A percentile compares a stretch with the other conserved stretches of the same genome.
These are phyloP conservation scores for Drosophila lutescens DNA, from an alignment of 2,888 invertebrate genomes.

Conservation along the genomic window DNA sequence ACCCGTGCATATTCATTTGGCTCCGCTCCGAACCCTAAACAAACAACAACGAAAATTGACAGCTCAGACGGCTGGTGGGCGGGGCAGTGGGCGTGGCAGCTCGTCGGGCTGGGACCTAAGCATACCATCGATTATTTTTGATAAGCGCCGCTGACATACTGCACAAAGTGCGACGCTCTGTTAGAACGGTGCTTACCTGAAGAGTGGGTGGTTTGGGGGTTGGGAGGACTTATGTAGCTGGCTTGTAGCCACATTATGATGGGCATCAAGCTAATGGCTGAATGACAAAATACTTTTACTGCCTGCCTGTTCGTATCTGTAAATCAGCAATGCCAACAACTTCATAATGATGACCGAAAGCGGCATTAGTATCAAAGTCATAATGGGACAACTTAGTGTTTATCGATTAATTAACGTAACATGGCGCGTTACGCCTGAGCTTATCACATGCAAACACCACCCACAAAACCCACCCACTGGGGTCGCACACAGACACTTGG, in stretches of 20 bases:
- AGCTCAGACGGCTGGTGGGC: slow-evolving; percentile 49
- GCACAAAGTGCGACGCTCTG: slow-evolving; percentile 47
- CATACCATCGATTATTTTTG: slow-evolving; percentile 70
- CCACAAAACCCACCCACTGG: slow-evolving; percentile 11
- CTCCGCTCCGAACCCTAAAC: slow-evolving; percentile 29
- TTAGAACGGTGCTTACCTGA: slow-evolving; percentile 11
- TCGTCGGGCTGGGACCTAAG: slow-evolving; percentile 3
- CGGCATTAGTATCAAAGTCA: slow-evolving; percentile 43
- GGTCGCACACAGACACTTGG: slow-evolving; percentile 23
- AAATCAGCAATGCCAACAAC: slow-evolving; percentile 63
- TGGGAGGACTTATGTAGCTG: slow-evolving; percentile 22
- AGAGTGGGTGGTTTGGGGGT: slow-evolving; percentile 19
- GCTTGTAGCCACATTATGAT: slow-evolving; percentile 45
- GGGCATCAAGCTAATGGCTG: slow-evolving; percentile 61
- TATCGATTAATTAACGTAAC: slow-evolving; percentile 80
- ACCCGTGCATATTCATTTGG: slow-evolving; percentile 62
- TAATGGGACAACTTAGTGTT: slow-evolving; percentile 47
- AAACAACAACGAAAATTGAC: slow-evolving; percentile 72
- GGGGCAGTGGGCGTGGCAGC: slow-evolving; percentile 13
- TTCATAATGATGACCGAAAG: slow-evolving; percentile 34
- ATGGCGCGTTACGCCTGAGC: slow-evolving; percentile 68
- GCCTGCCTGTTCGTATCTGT: slow-evolving; percentile 36
- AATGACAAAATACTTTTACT: slow-evolving; percentile 59
- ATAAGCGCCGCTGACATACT: slow-evolving; percentile 63
- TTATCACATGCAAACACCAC: slow-evolving; percentile 54